A percentile compares a stretch with the other conserved stretches of the same genome.
These are phyloP conservation scores for Alligator sinensis DNA, from an alignment of 2,113 vertebrate genomes.

Conservation along the genomic window DNA sequence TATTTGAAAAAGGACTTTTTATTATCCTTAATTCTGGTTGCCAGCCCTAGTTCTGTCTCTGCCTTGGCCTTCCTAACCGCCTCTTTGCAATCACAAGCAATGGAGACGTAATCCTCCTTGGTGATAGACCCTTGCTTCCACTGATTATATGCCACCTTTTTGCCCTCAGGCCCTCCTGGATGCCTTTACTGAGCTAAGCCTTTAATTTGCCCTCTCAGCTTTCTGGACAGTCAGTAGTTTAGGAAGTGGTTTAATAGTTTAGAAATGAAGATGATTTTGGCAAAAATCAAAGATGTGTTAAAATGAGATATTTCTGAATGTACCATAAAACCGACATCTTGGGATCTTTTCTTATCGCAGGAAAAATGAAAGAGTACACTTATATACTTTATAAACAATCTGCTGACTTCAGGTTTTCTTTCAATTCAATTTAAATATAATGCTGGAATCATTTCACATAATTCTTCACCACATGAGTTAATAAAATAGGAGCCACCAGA, in stretches of 20 bases:
- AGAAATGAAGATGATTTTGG: neutral
- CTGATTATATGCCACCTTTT: too few relatives aligned
- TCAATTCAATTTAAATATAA: neutral
- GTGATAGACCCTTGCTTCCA: too few relatives aligned
- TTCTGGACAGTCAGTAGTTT: neutral
- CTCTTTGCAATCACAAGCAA: too few relatives aligned
- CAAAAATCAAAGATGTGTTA: neutral
- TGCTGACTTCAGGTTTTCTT: neutral
- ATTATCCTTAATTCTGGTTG: too few relatives aligned
- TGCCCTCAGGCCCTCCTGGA: too few relatives aligned
- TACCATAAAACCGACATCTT: too few relatives aligned
- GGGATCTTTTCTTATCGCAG: neutral
- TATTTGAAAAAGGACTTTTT: too few relatives aligned
- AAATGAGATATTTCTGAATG: neutral
- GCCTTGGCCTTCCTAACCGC: too few relatives aligned
- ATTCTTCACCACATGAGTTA: neutral
- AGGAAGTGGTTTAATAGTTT: neutral
- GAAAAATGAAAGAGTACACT: neutral
- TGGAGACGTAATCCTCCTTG: too few relatives aligned
- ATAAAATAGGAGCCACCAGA: neutral
- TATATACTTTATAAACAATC: neutral
- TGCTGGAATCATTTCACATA: neutral
- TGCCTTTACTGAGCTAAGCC: too few relatives aligned
- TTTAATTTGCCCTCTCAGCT: neutral
- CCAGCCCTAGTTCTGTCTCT: too few relatives aligned